Evolutionary conservation across 2,888 invertebrate genomes (phyloP).

Genomic region (Stegophylla sp.): DNA sequence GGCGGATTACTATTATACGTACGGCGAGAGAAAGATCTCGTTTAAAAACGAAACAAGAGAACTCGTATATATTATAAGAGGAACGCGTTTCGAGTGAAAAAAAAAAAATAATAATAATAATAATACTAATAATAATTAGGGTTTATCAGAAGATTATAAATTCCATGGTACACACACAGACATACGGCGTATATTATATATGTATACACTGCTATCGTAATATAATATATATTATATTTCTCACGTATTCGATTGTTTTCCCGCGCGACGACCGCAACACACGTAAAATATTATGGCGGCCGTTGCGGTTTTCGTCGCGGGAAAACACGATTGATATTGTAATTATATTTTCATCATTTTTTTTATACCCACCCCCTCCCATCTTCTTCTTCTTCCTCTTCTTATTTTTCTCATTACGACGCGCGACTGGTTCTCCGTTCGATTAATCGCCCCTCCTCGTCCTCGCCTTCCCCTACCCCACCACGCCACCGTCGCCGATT

Average conservation of each 20-base stretch:
- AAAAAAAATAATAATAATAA: neutral
- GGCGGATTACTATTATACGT: neutral
- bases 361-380: neutral
- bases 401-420: neutral
- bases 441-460: conserved; percentile 32
- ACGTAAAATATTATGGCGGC: conserved; percentile 40
- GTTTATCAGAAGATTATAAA: conserved; percentile 28
- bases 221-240: neutral
- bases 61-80: neutral
- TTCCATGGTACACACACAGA: neutral
- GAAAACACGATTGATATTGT: conserved; percentile 13
- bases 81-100: neutral
- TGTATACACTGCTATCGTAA: neutral
- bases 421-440: conserved; percentile 11
- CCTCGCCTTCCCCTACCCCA: neutral
- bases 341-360: conserved; percentile 29
- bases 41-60: conserved; percentile 28
- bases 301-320: conserved; percentile 52
- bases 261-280: conserved; percentile 11
- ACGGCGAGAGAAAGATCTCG: conserved; percentile 6
- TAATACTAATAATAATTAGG: conserved; percentile 35
- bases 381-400: neutral
- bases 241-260: conserved; percentile 42
- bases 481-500: neutral
- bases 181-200: too few species aligned